phyloP scores from a whole-genome alignment of 2,888 invertebrate genomes.

The Nipponacmea schrenckii region DNA sequence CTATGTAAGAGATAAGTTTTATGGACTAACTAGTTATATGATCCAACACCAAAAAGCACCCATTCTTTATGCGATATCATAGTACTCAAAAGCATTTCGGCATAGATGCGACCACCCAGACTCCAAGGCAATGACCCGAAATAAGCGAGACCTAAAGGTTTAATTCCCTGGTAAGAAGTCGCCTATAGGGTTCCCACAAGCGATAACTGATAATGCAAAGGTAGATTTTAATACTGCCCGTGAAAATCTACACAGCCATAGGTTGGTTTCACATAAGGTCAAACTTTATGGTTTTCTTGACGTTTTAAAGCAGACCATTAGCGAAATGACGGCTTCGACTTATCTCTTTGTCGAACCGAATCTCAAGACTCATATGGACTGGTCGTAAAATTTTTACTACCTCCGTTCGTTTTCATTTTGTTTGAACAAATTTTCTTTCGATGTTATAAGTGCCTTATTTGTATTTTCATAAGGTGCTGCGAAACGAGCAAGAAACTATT shows the following conservation, averaged over 20 bases:
- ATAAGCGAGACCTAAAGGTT: not conserved
- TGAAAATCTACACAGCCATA: not conserved
- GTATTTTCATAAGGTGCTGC: not conserved
- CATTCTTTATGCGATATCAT: not conserved
- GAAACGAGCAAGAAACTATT: not conserved
- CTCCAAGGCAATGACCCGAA: not conserved
- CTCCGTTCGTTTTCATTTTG: not conserved
- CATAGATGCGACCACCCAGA: not conserved
- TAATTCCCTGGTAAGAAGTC: not conserved
- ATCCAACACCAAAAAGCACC: not conserved
- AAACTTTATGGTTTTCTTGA: not conserved
- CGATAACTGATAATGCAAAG: not conserved
- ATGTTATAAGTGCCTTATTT: not conserved
- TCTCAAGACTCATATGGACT: slow-evolving; percentile 1
- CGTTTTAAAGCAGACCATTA: slow-evolving; percentile 1
- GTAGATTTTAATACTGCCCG: not conserved
- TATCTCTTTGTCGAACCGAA: slow-evolving; percentile 2
- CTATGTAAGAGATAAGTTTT: not conserved
- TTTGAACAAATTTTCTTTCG: slow-evolving; percentile 4
- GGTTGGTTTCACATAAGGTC: not conserved
- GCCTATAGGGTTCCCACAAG: not conserved
- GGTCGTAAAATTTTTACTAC: slow-evolving; percentile 4
- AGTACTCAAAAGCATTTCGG: too few relatives aligned
- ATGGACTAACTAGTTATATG: not conserved
- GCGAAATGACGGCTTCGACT: slow-evolving; percentile 4